Evolutionary conservation across 2,888 invertebrate species (phyloP), one percentile per base, ranked within the genome.

Genomic region (Ochlodes sylvanus): DNA sequence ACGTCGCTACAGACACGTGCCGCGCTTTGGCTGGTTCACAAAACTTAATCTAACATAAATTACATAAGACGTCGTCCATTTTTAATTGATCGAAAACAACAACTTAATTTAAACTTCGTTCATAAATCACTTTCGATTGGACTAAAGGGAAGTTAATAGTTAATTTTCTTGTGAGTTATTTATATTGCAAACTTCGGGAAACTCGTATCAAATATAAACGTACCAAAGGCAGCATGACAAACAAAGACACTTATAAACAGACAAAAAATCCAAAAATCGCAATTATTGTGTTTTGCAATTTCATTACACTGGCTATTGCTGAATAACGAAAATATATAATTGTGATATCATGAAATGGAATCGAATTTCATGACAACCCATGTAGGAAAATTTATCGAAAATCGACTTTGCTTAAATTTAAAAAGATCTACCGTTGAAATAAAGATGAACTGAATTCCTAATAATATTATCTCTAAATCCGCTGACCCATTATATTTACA

Each of bases 1-100:
- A 57, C 63, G 57, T 69, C 71, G 72, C 71, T 67, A 66, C 64
- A 73, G 56, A 69, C 70, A 63, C 42, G 32, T 32, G 27, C 32
- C 56, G 57, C 17, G 47, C 60, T 54, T 42, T 60, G 60, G 52
- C 60, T 41, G 42, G 7, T 32, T 41, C 42, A 42, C 27, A 47
- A 19, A 50, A 38, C 52, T 50, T 41, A 63, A 62, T 17, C 27
- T 27, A 52, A 27, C 38, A 10, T 21, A 21, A 4, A 21, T 27
- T 27, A 50, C 15, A 7, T 10, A 19, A 19, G n/a, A 19, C 19
- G 19, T 10, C 50, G 15, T 7, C 44, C n/a, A 15, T 15, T 15
- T 44, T 44, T 0, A 44, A 15, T 44, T 44, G 44, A 15, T 44
- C 7, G 5, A 19, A 17, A 47, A 4, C 17, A 19, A 19, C 3